phyloP scores from a whole-genome alignment of 2,113 vertebrate genomes.

The Pholis gunnellus region DNA sequence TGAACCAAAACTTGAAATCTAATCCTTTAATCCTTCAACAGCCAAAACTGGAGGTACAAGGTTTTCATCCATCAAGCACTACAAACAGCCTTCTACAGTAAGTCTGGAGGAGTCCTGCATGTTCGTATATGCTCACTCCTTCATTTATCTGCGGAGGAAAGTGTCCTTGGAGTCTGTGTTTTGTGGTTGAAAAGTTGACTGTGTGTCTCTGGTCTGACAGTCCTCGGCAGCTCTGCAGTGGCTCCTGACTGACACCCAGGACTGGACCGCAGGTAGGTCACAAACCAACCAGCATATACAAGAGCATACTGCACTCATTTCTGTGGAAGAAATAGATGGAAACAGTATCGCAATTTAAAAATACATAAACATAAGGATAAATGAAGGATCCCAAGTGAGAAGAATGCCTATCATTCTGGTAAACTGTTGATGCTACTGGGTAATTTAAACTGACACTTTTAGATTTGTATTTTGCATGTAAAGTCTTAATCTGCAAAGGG shows the following conservation, averaged over 20 bases:
- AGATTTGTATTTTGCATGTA: neutral
- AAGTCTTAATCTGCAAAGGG: neutral
- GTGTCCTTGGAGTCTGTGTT: slow-evolving; percentile 24
- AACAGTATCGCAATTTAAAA: neutral
- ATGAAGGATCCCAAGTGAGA: neutral
- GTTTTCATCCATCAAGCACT: neutral
- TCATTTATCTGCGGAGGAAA: slow-evolving; percentile 22
- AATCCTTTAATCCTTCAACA: neutral
- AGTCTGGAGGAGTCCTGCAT: neutral
- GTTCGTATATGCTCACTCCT: slow-evolving; percentile 23
- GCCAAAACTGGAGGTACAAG: neutral
- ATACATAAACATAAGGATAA: neutral
- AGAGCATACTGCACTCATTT: neutral
- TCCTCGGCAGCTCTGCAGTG: slow-evolving; percentile 23
- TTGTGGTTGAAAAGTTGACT: slow-evolving; percentile 12
- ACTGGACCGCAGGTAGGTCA: slow-evolving; percentile 52
- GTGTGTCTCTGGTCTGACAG: slow-evolving; percentile 16
- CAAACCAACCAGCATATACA: neutral
- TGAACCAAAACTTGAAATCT: neutral
- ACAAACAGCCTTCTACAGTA: neutral
- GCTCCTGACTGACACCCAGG: slow-evolving; percentile 25
- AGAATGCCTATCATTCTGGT: neutral
- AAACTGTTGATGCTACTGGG: neutral
- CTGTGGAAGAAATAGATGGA: neutral
- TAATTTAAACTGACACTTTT: neutral